These are phyloP conservation scores for Epiblema foenella DNA, from an alignment of 2,888 invertebrate species.

Conservation along the genomic window DNA sequence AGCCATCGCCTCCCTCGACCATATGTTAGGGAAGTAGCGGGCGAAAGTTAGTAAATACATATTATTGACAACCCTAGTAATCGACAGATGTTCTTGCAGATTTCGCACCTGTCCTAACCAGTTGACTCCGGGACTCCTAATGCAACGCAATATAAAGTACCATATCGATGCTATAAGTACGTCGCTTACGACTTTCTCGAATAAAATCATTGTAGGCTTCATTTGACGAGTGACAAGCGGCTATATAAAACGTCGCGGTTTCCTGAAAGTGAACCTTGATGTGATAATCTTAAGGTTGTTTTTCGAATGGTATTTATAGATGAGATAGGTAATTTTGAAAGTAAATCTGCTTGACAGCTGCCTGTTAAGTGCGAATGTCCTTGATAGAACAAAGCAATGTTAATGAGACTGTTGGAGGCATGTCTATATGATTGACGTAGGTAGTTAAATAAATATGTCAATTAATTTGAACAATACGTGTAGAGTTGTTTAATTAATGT, in stretches of 20 bases:
- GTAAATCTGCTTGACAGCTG: conserved; percentile 6
- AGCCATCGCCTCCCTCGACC: too few species aligned
- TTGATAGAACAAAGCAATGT: conserved; percentile 18
- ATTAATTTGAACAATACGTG: conserved; percentile 10
- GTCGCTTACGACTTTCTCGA: background rate
- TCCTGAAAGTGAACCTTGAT: background rate
- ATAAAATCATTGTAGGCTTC: background rate
- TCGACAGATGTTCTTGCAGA: conserved; percentile 21
- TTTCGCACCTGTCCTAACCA: conserved; percentile 27
- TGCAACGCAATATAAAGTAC: background rate
- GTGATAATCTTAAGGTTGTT: background rate
- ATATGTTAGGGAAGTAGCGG: too few species aligned
- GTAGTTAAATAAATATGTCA: background rate
- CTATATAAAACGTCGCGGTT: background rate
- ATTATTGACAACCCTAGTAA: conserved; percentile 19
- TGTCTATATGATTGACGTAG: conserved; percentile 19
- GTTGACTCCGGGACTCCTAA: conserved; percentile 13
- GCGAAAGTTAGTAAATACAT: too few species aligned
- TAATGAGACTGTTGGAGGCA: conserved; percentile 15
- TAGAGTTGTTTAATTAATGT: background rate
- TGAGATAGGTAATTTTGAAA: background rate
- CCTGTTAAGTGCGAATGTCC: conserved; percentile 18
- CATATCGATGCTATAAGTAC: background rate
- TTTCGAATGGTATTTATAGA: background rate
- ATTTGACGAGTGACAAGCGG: background rate